Evolutionary conservation across 2,888 invertebrate species (phyloP).

Genomic region (Pollenia griseotomentosa): DNA sequence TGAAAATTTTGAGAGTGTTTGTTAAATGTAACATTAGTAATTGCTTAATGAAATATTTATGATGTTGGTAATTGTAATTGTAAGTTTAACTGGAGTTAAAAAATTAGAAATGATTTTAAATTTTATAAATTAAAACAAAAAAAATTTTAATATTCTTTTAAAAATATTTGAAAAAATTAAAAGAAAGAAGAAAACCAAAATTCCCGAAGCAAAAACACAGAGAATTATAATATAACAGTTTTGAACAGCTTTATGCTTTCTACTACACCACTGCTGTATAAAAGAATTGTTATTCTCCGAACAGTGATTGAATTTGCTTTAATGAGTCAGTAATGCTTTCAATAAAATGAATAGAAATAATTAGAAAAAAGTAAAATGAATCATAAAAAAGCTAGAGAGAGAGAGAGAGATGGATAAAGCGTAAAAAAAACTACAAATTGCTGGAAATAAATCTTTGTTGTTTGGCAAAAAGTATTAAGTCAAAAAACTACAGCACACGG

Average conservation of each 20-base stretch:
- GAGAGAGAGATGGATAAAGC: no score
- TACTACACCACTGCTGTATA: neutral
- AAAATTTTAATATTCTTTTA: neutral
- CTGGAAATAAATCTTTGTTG: no score
- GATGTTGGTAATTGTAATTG: conserved; percentile 49
- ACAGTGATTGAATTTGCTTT: conserved; percentile 21
- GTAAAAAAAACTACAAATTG: no score
- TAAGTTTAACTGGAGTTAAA: neutral
- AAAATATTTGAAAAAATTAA: no score
- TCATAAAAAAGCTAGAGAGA: no score
- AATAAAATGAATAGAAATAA: no score
- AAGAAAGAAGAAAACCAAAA: no score
- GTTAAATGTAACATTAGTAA: conserved; percentile 65
- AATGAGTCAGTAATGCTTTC: neutral
- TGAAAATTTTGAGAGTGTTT: conserved; percentile 28
- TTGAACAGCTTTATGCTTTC: neutral
- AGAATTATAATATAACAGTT: no score
- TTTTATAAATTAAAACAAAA: neutral
- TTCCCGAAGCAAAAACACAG: no score
- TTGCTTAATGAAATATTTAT: conserved; percentile 73
- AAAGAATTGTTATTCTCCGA: neutral
- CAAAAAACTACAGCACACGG: no score
- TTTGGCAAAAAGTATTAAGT: no score
- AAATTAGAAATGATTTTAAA: neutral
- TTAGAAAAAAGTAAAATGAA: no score